These are phyloP conservation scores for Epinotia brunnichana DNA, from an alignment of 2,888 invertebrate genomes.

Conservation along the genomic window DNA sequence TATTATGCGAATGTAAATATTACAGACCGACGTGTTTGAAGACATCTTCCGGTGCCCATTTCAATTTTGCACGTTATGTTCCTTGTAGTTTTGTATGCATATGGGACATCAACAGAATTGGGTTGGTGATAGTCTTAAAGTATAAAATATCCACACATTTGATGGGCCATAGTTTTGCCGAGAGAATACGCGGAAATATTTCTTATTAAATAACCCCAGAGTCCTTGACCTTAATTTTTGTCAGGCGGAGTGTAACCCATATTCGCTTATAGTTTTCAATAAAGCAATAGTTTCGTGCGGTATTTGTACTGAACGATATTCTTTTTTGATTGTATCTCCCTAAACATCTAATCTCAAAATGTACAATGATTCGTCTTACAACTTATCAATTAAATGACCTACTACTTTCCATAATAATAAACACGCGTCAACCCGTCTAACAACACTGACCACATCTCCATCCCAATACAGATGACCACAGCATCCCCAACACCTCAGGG, in stretches of 20 bases:
- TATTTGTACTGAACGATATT: neutral
- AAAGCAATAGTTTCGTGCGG: neutral
- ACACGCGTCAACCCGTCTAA: conserved; percentile 28
- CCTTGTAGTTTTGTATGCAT: neutral
- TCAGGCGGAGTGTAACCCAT: neutral
- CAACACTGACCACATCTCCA: conserved; percentile 20
- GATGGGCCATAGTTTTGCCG: too few species aligned
- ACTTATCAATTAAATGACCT: neutral
- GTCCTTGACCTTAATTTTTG: neutral
- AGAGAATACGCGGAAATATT: too few species aligned
- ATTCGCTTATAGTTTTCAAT: neutral
- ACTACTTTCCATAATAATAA: conserved; percentile 14
- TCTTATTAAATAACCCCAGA: too few species aligned
- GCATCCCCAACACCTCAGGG: conserved; percentile 55
- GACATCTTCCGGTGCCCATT: neutral
- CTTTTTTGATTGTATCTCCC: neutral
- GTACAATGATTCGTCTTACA: neutral
- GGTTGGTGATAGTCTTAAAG: too few species aligned
- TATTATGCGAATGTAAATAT: conserved; percentile 28
- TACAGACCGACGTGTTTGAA: conserved; percentile 1
- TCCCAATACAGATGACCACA: conserved; percentile 53
- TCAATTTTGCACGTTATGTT: neutral
- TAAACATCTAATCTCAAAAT: neutral
- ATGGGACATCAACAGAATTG: neutral
- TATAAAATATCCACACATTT: too few species aligned